A percentile compares a stretch with the other conserved stretches of the same genome.
Conservation (phyloP, 2,113 vertebrate genomes). For the Charadrius vociferus region DNA sequence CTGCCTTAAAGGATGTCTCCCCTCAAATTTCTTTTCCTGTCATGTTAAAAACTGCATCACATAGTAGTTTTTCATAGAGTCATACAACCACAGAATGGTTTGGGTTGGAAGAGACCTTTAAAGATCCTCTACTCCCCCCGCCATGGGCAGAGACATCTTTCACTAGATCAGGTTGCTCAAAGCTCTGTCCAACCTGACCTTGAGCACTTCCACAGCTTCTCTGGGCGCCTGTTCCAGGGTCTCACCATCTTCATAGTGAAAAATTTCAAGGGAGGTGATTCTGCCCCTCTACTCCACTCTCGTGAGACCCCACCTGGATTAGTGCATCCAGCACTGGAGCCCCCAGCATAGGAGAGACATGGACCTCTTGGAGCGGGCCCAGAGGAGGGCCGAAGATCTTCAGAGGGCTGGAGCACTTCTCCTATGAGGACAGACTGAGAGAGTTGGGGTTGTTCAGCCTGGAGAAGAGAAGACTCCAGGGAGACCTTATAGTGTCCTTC, state of each 20-base stretch:
- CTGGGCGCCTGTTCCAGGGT: neutral
- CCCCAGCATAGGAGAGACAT: no score
- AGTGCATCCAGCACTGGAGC: no score
- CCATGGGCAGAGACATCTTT: neutral
- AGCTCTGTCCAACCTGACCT: accelerated
- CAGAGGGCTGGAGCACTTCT: no score
- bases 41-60: neutral
- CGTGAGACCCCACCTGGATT: no score
- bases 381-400: no score
- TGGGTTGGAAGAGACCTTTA: neutral
- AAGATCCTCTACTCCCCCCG: neutral
- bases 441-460: no score
- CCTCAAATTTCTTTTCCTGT: neutral
- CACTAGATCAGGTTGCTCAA: neutral
- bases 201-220: neutral
- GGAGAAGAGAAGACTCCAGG: no score
- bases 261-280: neutral
- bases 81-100: neutral
- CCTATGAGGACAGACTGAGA: no score
- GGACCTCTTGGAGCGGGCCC: no score
- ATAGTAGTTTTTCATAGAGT: neutral
- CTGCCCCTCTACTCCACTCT: no score
- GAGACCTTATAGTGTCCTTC: no score
- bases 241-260: neutral
- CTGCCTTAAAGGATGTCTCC: conserved; percentile 26